Evolutionary conservation across 2,797 vertebrate species (phyloP).

Genomic region (Cichlasoma orientale): DNA sequence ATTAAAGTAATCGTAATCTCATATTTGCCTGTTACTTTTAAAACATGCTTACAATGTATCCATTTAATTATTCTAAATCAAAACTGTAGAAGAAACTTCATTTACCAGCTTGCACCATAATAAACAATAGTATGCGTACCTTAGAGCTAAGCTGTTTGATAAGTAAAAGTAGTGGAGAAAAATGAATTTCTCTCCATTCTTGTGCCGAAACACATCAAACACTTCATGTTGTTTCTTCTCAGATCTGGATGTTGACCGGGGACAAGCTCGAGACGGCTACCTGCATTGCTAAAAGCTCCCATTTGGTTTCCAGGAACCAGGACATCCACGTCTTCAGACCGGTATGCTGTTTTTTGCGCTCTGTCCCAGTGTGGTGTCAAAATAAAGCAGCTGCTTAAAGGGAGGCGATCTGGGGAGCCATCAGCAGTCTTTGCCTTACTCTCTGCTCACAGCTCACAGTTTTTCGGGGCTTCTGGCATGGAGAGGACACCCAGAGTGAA

Average conservation of each 20-base stretch:
- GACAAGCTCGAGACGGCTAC: conserved; percentile 98
- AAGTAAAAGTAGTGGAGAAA: background rate
- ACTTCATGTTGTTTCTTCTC: background rate
- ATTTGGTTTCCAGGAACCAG: conserved; percentile 92
- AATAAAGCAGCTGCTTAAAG: background rate
- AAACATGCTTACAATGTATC: background rate
- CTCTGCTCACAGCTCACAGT: background rate
- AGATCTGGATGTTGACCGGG: conserved; percentile 99
- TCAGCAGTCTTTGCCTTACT: rapidly evolving
- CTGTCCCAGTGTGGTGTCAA: background rate
- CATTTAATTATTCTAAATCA: rapidly evolving
- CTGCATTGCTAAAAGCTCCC: conserved; percentile 97
- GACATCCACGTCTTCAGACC: conserved; percentile 94
- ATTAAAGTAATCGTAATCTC: background rate
- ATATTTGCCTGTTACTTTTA: too few species aligned
- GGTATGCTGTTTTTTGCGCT: conserved; percentile 64
- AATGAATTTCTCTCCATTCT: background rate
- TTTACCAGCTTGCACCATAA: rapidly evolving
- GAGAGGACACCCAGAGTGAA: rapidly evolving
- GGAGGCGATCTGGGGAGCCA: background rate
- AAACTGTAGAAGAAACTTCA: rapidly evolving
- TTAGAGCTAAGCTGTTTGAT: background rate
- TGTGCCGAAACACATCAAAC: background rate
- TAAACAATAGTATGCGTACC: rapidly evolving
- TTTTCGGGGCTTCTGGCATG: rapidly evolving